A percentile compares a stretch with the other conserved stretches of the same genome.
These are phyloP conservation scores for Brevimyrus niger DNA, from an alignment of 2,113 vertebrate genomes.

Conservation along the genomic window DNA sequence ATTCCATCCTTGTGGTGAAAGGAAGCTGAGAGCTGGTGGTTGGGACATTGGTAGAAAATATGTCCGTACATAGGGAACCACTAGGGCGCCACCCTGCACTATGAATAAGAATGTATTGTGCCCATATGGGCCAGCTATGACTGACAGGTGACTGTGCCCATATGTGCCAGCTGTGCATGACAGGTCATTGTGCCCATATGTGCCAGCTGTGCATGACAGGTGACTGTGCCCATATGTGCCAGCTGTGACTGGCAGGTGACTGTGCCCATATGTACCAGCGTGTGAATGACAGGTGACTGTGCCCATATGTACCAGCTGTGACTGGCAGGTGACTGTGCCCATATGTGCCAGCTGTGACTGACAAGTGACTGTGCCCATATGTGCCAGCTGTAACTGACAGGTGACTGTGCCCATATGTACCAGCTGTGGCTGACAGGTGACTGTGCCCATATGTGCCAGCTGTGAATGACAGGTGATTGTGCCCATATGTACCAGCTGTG, in stretches of 20 bases:
- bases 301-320: neutral
- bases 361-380: neutral
- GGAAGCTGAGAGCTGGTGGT: constrained; percentile 23
- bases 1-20: neutral
- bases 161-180: neutral
- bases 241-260: neutral
- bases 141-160: neutral
- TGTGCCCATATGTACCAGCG: neutral
- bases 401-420: neutral
- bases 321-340: neutral
- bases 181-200: neutral
- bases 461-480: neutral
- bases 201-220: neutral
- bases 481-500: neutral
- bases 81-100: neutral
- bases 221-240: neutral
- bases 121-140: no score
- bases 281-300: neutral
- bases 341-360: neutral
- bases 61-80: constrained; percentile 17
- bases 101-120: neutral
- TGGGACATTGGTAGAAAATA: constrained; percentile 23
- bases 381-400: neutral
- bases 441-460: neutral
- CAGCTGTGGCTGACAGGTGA: neutral